These are phyloP conservation scores for Coenonympha arcania DNA, from an alignment of 2,888 invertebrate genomes.

Conservation along the genomic window DNA sequence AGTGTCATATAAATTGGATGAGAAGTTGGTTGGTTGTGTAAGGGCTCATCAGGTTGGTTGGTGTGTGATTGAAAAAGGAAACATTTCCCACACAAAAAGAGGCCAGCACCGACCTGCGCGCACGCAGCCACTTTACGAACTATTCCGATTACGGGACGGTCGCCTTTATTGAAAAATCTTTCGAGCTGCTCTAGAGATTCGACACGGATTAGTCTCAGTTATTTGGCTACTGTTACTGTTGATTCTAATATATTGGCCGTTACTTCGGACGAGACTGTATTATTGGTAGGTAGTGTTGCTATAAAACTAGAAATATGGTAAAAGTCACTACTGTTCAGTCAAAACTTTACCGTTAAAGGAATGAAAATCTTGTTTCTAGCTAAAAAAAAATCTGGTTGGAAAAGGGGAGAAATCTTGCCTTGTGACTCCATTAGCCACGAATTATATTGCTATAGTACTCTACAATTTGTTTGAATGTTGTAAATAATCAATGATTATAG, in stretches of 20 bases:
- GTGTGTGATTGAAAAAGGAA: constrained; percentile 63
- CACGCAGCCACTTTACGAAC: constrained; percentile 25
- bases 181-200: constrained; percentile 53
- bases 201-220: constrained; percentile 62
- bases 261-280: constrained; percentile 18
- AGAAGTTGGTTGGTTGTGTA: neutral
- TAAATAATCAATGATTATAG: no score
- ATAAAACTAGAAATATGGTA: no score
- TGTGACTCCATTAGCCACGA: no score
- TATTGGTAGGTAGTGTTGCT: neutral
- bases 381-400: no score
- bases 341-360: no score
- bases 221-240: constrained; percentile 62
- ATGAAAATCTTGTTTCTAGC: no score
- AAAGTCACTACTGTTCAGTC: no score
- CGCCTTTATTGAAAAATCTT: constrained; percentile 60
- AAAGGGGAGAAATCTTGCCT: no score
- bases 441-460: no score
- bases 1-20: neutral
- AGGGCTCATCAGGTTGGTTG: constrained; percentile 38
- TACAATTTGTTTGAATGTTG: no score
- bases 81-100: constrained; percentile 58
- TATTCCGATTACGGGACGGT: constrained; percentile 39
- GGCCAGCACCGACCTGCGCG: constrained; percentile 3
- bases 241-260: constrained; percentile 64